Percentiles rank a stretch among this genome's conserved stretches.
phyloP scores from a whole-genome alignment of 2,888 invertebrate species.

The Oconnorella tubifera region DNA sequence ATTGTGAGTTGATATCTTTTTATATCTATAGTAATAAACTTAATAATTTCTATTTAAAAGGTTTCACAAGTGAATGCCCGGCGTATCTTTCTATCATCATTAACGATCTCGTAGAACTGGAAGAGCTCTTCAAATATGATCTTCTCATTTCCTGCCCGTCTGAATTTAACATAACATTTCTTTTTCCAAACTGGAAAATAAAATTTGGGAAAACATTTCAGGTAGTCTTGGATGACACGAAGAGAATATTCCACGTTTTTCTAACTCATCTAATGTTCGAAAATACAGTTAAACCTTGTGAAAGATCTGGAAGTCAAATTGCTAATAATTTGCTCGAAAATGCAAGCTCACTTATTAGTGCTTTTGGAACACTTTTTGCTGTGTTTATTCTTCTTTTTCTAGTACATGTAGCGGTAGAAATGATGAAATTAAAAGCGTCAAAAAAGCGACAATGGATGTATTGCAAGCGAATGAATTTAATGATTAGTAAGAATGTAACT shows the following conservation, averaged over 20 bases:
- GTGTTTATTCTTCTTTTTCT: not conserved
- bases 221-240: slow-evolving; percentile 28
- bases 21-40: no score
- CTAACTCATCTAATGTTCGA: slow-evolving; percentile 26
- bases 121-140: slow-evolving; percentile 42
- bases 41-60: no score
- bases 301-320: not conserved
- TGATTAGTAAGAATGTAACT: not conserved
- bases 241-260: slow-evolving; percentile 22
- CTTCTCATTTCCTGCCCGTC: slow-evolving; percentile 46
- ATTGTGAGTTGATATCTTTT: no score
- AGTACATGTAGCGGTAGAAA: not conserved
- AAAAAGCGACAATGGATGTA: not conserved
- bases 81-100: slow-evolving; percentile 43
- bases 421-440: not conserved
- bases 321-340: not conserved
- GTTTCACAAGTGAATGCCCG: slow-evolving; percentile 43
- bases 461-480: not conserved
- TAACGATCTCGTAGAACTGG: slow-evolving; percentile 29
- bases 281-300: not conserved
- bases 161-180: slow-evolving; percentile 43
- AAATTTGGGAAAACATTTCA: slow-evolving; percentile 32
- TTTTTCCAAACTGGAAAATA: slow-evolving; percentile 33
- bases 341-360: not conserved
- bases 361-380: not conserved